Base-by-base conservation (phyloP, 1,140 invertebrate genomes). In the Achroia grisella region DNA sequence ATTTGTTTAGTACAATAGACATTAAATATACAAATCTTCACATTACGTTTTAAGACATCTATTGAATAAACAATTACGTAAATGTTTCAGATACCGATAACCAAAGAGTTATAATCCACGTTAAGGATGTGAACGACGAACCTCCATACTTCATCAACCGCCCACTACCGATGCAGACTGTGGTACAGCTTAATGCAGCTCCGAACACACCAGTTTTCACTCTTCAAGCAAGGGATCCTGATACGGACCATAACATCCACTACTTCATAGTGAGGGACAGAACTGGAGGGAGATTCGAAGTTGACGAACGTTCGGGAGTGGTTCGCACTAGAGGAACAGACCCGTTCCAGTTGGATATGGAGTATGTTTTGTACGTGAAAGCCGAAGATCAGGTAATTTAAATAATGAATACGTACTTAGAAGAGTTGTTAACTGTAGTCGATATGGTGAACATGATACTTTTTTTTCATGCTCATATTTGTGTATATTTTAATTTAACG, bases 151-250 rank as follows among this genome's bases (percentile, higher is more conserved):
- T 98, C 87, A 97, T 98, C 87, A 98, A 97, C 83, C 89, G 94
- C 2, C 96, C 96, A 0, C 85, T 97, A 48, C 96, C 96, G n/a
- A 97, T 98, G 95, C 94, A 97, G 82, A 95, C 96, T 3, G 95
- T 97, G 40, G 96, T 98, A 0, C 95, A 97, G 71, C 88, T 97
- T 10, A 98, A 98, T 69, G 96, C 96, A 10, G 94, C 94, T 3
- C 94, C 95, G 14, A 97, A 97, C 76, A 97, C 96, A 0, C 95
- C 95, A n/a, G 95, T 98, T 0, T 98, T 97, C 73, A 97, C 96
- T 2, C 89, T 98, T 3, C 96, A 98, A 83, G 96, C 96, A n/a
- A 87, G 96, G 52, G 96, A 97, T 84, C 96, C 95, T 0, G 96
- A 97, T 72, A 96, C 95, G 0, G 95, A 97, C 85, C 94, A 95